Base-by-base conservation (phyloP, 2,113 vertebrate species). In the Sisor rabdophorus region DNA sequence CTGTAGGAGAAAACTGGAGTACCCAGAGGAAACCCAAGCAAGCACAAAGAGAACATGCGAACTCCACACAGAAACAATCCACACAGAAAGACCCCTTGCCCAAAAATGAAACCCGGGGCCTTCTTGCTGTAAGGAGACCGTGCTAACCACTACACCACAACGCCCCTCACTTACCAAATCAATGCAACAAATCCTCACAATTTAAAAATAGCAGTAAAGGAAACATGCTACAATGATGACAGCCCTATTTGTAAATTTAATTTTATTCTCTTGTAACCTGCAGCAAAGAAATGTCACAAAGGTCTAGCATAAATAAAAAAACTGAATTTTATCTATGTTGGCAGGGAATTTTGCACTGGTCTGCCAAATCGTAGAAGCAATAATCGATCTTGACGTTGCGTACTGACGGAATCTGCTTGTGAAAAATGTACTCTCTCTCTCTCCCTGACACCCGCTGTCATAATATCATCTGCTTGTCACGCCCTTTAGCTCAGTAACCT, bases 291-390 rank as follows among this genome's bases (percentile, higher is more conserved):
- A 24, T 48, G 36, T 73, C 32, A 56, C 59, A 73, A 79, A 56
- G 76, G 81, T 82, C 81, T 79, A 56, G 65, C 32, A 40, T 47
- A 40, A 17, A 24, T 17, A 59, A 58, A 30, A 53, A 79, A 67
- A 65, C 12, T 22, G 73, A 30, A 72, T 64, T 28, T 73, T 63
- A 76, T 56, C 71, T 40, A 78, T 16, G 32, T 30, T 79, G 64
- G 77, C 73, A 59, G 30, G 53, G 40, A 53, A 79, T 67, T 73
- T 79, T 63, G 40, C 40, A 11, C 22, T 75, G 32, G 59, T 40
- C 26, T 2, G 22, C 60, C 52, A 50, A 73, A 69, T 55, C 26
- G 20, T 15, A 22, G 32, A 26, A 60, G 13, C 71, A 47, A 40
- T 73, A 79, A 82, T 77, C 75, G 32, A 20, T 61, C 65, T 44